A percentile compares a stretch with the other conserved stretches of the same genome.
phyloP scores from a whole-genome alignment of 2,888 invertebrate species.

The Scelioninae gen. 1 region DNA sequence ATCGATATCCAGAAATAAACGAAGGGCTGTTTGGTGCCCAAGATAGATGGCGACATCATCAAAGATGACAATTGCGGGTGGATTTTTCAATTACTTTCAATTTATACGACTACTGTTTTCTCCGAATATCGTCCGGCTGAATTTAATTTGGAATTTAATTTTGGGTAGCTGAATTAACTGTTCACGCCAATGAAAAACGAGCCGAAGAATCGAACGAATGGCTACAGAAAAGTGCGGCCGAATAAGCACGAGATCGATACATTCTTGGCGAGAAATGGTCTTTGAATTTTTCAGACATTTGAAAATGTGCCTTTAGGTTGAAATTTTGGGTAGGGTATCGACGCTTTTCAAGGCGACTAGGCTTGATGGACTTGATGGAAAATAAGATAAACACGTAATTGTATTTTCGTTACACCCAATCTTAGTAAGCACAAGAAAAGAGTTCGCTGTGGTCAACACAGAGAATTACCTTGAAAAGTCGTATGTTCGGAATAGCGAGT shows the following conservation, averaged over 20 bases:
- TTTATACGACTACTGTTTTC: background rate
- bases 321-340: too few relatives aligned
- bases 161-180: background rate
- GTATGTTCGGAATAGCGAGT: too few relatives aligned
- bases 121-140: background rate
- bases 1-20: conserved; percentile 62
- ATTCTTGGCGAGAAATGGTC: conserved; percentile 71
- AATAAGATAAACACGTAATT: too few relatives aligned
- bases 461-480: too few relatives aligned
- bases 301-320: too few relatives aligned
- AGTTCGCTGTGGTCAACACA: too few relatives aligned
- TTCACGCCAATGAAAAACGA: background rate
- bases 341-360: too few relatives aligned
- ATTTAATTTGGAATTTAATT: background rate
- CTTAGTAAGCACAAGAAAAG: too few relatives aligned
- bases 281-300: too few relatives aligned
- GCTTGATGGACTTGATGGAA: too few relatives aligned
- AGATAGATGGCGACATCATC: conserved; percentile 34
- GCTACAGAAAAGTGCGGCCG: conserved; percentile 9
- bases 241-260: conserved; percentile 55
- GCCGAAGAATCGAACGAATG: conserved; percentile 16
- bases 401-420: too few relatives aligned
- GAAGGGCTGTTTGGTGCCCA: conserved; percentile 11
- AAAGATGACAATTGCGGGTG: background rate
- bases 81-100: background rate